These are phyloP conservation scores for Mohoua ochrocephala DNA, from an alignment of 2,113 vertebrate genomes.

Conservation along the genomic window DNA sequence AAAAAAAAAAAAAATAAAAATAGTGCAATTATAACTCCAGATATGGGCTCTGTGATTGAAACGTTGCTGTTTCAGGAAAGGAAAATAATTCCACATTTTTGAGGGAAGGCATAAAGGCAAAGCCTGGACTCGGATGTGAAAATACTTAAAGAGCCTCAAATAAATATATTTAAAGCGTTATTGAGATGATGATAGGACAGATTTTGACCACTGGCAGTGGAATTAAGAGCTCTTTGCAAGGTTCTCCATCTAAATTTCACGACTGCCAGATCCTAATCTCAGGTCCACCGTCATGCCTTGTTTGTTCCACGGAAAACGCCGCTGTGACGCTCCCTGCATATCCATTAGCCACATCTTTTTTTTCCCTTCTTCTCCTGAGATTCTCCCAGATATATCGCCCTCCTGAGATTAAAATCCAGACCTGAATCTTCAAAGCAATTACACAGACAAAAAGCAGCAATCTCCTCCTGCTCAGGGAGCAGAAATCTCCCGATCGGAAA, in stretches of 20 bases:
- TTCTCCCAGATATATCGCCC: not conserved
- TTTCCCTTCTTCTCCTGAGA: not conserved
- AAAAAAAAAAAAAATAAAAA: not conserved
- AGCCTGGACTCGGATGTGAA: not conserved
- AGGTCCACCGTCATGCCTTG: not conserved
- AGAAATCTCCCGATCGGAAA: not conserved
- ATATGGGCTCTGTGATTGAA: rapidly evolving
- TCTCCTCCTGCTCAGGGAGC: not conserved
- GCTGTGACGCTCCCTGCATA: not conserved
- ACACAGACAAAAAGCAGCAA: not conserved
- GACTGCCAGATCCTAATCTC: not conserved
- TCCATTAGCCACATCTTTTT: not conserved
- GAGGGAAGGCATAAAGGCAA: not conserved
- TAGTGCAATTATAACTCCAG: not conserved
- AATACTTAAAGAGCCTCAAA: not conserved
- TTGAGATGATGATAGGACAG: not conserved
- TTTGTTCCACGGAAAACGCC: not conserved
- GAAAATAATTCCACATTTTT: not conserved
- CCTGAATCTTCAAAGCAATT: slow-evolving; percentile 36
- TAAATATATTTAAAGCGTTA: not conserved
- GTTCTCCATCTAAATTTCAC: not conserved
- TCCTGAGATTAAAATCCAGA: slow-evolving; percentile 26
- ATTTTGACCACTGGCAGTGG: not conserved
- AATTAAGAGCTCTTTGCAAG: not conserved
- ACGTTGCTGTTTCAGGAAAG: not conserved